Evolutionary conservation across 2,113 vertebrate species (phyloP).

Genomic region (Pygoscelis antarcticus): DNA sequence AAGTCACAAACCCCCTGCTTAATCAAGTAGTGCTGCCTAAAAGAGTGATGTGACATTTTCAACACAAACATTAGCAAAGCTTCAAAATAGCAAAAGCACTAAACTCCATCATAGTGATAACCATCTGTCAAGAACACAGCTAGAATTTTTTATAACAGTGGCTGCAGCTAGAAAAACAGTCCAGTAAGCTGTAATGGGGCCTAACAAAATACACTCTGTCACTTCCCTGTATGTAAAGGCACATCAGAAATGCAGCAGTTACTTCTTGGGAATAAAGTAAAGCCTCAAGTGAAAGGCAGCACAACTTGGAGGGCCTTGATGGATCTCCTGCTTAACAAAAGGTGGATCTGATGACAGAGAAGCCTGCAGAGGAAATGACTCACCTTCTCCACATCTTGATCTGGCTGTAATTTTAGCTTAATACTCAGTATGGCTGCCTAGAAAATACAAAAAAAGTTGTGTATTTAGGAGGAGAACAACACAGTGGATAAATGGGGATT

Average conservation of each 20-base stretch:
- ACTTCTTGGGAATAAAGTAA: not conserved
- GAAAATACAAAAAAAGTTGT: not conserved
- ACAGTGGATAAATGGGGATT: not conserved
- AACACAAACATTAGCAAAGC: not conserved
- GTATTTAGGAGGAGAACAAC: not conserved
- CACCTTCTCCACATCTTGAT: conserved; percentile 85
- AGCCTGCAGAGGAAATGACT: conserved; percentile 44
- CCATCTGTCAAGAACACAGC: not conserved
- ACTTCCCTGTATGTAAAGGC: not conserved
- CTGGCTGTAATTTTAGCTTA: conserved; percentile 81
- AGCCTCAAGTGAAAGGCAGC: not conserved
- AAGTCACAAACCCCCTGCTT: not conserved
- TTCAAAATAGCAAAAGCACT: not conserved
- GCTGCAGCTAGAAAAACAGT: not conserved
- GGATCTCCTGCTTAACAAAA: not conserved
- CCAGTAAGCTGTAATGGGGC: too few species aligned
- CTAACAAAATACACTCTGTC: not conserved
- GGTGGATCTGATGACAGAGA: not conserved
- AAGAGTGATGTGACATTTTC: not conserved
- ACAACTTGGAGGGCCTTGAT: not conserved
- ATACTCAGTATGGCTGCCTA: conserved; percentile 80
- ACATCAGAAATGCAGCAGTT: not conserved
- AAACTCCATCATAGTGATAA: not conserved
- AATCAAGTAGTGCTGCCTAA: not conserved
- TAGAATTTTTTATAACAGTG: not conserved